Percentiles rank a stretch among this genome's conserved stretches.
Evolutionary conservation across 2,113 vertebrate species (phyloP).

Genomic region (Campylomormyrus tamandua): DNA sequence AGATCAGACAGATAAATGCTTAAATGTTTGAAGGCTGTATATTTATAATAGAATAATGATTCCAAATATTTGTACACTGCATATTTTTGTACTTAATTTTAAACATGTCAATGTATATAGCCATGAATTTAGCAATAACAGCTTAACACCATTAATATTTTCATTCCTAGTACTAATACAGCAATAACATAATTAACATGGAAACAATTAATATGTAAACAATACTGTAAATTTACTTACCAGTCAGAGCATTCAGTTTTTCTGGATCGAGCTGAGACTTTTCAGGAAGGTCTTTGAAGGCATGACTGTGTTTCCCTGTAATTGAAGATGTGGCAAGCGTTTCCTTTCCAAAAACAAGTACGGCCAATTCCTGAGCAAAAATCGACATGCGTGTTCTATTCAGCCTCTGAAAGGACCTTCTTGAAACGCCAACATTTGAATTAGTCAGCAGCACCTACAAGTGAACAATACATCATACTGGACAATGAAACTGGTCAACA

Average conservation of each 20-base stretch:
- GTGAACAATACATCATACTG: background rate
- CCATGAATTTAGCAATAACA: background rate
- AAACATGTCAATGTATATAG: background rate
- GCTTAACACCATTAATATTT: background rate
- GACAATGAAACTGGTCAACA: too few species aligned
- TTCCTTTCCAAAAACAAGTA: background rate
- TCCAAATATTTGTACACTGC: background rate
- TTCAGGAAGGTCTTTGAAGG: too few species aligned
- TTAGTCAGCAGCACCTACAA: background rate
- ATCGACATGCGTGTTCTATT: background rate
- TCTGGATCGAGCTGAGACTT: too few species aligned
- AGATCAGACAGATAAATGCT: background rate
- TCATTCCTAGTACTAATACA: too few species aligned
- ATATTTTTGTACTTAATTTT: constrained; percentile 1
- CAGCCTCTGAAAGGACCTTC: background rate
- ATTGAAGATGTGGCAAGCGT: background rate
- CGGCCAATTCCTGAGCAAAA: background rate
- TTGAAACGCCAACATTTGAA: background rate
- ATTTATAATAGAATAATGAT: background rate
- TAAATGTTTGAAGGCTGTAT: background rate
- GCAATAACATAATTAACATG: too few species aligned
- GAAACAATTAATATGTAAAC: background rate
- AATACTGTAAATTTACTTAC: background rate
- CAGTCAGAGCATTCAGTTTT: background rate
- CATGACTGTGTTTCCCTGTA: too few species aligned